Evolutionary conservation across 2,797 vertebrate species (phyloP).

Genomic region (Adelosebastes latens): DNA sequence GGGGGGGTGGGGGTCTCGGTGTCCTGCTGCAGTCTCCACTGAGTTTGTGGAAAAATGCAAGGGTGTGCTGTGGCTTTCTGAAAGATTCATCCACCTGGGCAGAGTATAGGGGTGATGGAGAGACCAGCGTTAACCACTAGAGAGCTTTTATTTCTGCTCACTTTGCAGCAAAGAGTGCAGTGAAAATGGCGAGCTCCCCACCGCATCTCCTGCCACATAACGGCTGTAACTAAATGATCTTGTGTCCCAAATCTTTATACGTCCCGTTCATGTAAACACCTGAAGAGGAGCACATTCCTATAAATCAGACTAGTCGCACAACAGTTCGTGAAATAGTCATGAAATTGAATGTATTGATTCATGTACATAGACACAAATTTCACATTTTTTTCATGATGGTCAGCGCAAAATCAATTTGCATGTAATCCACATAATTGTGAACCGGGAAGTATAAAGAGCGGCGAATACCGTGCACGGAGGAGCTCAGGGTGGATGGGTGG

Average conservation of each 20-base stretch:
- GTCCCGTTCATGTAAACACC: slow-evolving; percentile 60
- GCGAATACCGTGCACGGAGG: no score
- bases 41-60: slow-evolving; percentile 27
- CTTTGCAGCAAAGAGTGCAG: slow-evolving; percentile 46
- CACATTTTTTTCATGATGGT: no score
- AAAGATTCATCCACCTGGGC: slow-evolving; percentile 62
- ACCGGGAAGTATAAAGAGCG: no score
- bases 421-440: no score
- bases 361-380: no score
- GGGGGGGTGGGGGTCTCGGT: not conserved
- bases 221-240: slow-evolving; percentile 46
- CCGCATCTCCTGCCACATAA: slow-evolving; percentile 28
- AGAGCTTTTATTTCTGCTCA: slow-evolving; percentile 73
- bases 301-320: slow-evolving; percentile 4
- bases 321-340: no score
- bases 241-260: slow-evolving; percentile 59
- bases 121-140: slow-evolving; percentile 23
- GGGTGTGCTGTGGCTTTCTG: slow-evolving; percentile 27
- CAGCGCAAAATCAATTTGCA: no score
- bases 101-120: slow-evolving; percentile 8
- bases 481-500: no score
- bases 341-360: no score
- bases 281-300: slow-evolving; percentile 27
- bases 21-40: slow-evolving; percentile 33
- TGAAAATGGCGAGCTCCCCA: not conserved